Evolutionary conservation across 2,888 invertebrate species (phyloP).

Genomic region (Odontocolon sp.): DNA sequence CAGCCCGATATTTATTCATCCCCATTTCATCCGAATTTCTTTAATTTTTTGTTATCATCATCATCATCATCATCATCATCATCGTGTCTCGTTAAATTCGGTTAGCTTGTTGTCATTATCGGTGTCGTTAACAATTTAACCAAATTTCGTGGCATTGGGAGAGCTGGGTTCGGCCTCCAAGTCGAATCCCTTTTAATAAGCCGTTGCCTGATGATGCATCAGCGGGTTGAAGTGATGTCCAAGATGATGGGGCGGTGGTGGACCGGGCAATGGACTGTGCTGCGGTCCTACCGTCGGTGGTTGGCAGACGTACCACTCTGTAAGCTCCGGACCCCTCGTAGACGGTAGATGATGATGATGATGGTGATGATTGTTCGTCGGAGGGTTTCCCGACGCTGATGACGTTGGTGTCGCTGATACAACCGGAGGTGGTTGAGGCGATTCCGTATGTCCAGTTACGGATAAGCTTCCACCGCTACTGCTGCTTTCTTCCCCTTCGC

Average conservation of each 20-base stretch:
- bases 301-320: constrained; percentile 92
- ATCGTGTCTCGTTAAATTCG: background rate
- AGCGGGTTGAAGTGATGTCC: constrained; percentile 84
- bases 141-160: too few species aligned
- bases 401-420: constrained; percentile 75
- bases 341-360: constrained; percentile 80
- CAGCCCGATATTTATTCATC: background rate
- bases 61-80: background rate
- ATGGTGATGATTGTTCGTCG: constrained; percentile 67
- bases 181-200: constrained; percentile 77
- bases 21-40: background rate
- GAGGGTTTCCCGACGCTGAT: constrained; percentile 62
- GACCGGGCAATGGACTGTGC: constrained; percentile 86
- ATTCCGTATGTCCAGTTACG: constrained; percentile 83
- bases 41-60: background rate
- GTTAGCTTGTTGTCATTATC: background rate
- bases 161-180: too few species aligned
- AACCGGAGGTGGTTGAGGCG: constrained; percentile 83
- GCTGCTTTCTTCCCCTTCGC: constrained; percentile 94
- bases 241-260: constrained; percentile 86
- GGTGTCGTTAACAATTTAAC: too few species aligned
- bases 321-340: constrained; percentile 83
- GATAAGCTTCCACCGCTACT: constrained; percentile 89
- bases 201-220: constrained; percentile 83
- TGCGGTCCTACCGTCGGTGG: constrained; percentile 82